Base-by-base conservation (phyloP, 2,888 invertebrate species). In the Argyresthia albistria region DNA sequence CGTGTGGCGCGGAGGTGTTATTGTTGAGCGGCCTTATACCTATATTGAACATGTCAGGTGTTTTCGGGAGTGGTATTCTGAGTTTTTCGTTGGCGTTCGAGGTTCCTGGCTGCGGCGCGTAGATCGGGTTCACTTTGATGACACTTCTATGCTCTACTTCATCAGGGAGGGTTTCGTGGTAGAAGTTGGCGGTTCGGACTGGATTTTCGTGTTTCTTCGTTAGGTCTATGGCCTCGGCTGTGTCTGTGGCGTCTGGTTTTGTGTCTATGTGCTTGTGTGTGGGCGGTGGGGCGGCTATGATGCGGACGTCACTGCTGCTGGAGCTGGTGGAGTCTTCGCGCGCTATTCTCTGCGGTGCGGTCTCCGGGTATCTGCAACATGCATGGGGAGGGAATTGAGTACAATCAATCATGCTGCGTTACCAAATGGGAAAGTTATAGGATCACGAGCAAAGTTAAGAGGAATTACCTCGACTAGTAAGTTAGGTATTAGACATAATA, bases 91-190 rank as follows among this genome's bases (percentile, higher is more conserved):
- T 66, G 35, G 66, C 57, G 1, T 60, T 68, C 54, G 71, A 71
- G 0, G 87, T 87, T 0, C 86, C 86, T 0, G 87, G 87, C 51
- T 83, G 84, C 0, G 84, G 75, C n/a, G 72, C 55, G 56, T 87
- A 87, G 0, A 74, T 76, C 0, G 86, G 87, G 42, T 87, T 87
- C 0, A 73, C 57, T 45, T 70, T 78, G 1, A 87, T 87, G 8
- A 87, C 87, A 54, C 81, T 81, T 52, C 65, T 70, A 52, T 80
- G 78, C 42, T 66, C 61, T 3, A 77, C 80, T 0, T 81, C 81
- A 0, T 66, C 58, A 0, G 64, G 46, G 35, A 83, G 62, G 0
- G 86, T 86, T 58, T 87, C 87, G 60, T 84, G 81, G 66, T 87
- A 87, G 60, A 87, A 87, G 55, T 86, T 86, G 0, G 83, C 80